Conservation (phyloP, 2,888 invertebrate genomes). For the Leptothorax acervorum region DNA sequence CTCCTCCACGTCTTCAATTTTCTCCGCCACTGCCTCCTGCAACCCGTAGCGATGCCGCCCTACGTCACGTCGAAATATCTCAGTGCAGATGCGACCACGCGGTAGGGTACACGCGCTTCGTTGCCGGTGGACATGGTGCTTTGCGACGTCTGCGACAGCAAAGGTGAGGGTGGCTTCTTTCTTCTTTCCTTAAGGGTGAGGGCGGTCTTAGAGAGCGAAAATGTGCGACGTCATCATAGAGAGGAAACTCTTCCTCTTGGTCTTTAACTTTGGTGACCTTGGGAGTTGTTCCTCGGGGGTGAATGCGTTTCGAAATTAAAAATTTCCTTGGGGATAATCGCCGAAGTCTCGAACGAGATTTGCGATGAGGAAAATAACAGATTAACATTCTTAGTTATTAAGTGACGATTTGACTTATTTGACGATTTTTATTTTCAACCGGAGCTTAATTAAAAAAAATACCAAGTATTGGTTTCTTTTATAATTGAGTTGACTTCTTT, state of each 20-base stretch:
- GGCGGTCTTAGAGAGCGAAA: neutral
- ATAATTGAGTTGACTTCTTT: neutral
- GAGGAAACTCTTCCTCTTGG: neutral
- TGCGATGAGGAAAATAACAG: neutral
- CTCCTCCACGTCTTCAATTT: constrained; percentile 34
- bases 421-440: neutral
- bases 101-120: constrained; percentile 65
- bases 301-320: neutral
- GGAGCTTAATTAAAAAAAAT: neutral
- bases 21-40: constrained; percentile 23
- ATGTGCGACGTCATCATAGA: neutral
- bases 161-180: constrained; percentile 68
- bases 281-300: neutral
- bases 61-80: constrained; percentile 60
- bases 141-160: constrained; percentile 82
- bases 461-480: neutral
- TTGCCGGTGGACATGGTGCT: constrained; percentile 79
- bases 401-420: neutral
- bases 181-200: neutral
- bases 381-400: neutral
- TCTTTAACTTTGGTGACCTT: constrained; percentile 16
- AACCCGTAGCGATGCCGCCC: constrained; percentile 48
- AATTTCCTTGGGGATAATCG: neutral
- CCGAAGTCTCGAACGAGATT: neutral
- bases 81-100: constrained; percentile 71